Evolutionary conservation across 1,140 invertebrate species (phyloP).

Genomic region (Heliconius eleuchia): DNA sequence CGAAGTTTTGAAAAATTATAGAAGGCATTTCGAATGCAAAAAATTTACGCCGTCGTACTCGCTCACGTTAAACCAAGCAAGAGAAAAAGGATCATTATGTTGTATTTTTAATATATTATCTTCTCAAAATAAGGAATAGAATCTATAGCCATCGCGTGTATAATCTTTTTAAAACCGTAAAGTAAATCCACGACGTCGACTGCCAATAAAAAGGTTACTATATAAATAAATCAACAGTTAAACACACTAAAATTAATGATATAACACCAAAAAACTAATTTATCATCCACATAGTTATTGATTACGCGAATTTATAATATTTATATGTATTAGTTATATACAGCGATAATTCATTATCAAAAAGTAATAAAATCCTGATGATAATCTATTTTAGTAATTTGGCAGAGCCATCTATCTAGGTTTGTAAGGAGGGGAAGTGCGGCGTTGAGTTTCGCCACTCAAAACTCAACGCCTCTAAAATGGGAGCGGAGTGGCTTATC

Average conservation of each 20-base stretch:
- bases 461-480: too few relatives aligned
- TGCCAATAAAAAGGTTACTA: neutral
- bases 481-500: too few relatives aligned
- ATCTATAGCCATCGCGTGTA: neutral
- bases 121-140: neutral
- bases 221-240: neutral
- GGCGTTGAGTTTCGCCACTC: too few relatives aligned
- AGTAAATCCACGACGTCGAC: neutral
- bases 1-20: too few relatives aligned
- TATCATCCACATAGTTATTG: constrained; percentile 17
- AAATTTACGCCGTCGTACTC: too few relatives aligned
- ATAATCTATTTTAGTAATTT: neutral
- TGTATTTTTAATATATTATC: too few relatives aligned
- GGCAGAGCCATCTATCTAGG: neutral
- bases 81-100: too few relatives aligned
- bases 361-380: neutral
- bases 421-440: too few relatives aligned
- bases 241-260: constrained; percentile 2
- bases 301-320: constrained; percentile 6
- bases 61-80: too few relatives aligned
- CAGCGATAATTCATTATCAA: neutral
- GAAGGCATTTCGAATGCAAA: too few relatives aligned
- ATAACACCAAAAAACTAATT: neutral
- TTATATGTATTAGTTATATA: neutral
- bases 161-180: neutral